phyloP scores from a whole-genome alignment of 2,113 vertebrate species.

The Hemiscyllium ocellatum region DNA sequence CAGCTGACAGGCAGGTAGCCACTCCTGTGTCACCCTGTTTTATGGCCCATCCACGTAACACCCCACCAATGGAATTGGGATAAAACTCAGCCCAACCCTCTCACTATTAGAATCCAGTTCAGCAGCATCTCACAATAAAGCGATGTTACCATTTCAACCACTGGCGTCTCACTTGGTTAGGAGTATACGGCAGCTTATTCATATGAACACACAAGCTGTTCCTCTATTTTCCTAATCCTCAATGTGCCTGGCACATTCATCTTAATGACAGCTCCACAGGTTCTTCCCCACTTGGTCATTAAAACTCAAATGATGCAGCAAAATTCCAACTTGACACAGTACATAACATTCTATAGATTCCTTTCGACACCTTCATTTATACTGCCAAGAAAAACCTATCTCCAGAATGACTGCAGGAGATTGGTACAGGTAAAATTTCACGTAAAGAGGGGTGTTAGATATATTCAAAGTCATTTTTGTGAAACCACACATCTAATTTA shows the following conservation, averaged over 20 bases:
- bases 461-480: not conserved
- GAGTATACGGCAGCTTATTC: not conserved
- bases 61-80: not conserved
- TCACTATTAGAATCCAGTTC: not conserved
- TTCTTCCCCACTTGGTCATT: not conserved
- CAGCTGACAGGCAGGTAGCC: no score
- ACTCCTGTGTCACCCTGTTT: no score
- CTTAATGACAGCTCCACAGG: not conserved
- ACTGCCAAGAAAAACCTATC: not conserved
- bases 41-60: no score
- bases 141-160: not conserved
- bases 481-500: not conserved
- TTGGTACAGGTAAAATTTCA: not conserved
- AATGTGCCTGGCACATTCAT: not conserved
- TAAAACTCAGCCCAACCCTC: not conserved
- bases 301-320: not conserved
- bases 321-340: not conserved
- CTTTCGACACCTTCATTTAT: not conserved
- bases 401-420: not conserved
- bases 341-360: not conserved
- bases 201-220: not conserved
- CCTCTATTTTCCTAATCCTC: not conserved
- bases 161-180: not conserved
- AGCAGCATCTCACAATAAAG: not conserved
- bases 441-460: not conserved